These are phyloP conservation scores for Nymphicus hollandicus DNA, from an alignment of 2,113 vertebrate species.

Conservation along the genomic window DNA sequence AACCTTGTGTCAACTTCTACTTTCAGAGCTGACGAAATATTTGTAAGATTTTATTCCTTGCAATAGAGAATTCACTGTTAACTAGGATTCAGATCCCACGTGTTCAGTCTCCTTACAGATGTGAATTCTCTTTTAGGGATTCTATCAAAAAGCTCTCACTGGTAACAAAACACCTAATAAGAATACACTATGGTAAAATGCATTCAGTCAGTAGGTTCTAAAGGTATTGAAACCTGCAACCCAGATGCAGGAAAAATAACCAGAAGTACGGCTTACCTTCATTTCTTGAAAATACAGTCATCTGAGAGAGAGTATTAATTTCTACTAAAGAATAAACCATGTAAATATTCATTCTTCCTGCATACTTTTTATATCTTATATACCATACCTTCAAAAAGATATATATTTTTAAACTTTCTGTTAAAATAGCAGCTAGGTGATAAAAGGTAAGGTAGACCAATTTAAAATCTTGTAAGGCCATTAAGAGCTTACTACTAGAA, in stretches of 20 bases:
- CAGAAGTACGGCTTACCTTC: neutral
- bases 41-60: neutral
- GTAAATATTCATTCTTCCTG: neutral
- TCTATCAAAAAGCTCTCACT: neutral
- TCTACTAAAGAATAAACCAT: neutral
- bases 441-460: neutral
- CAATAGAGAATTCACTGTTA: neutral
- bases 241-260: neutral
- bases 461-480: neutral
- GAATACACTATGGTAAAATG: neutral
- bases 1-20: neutral
- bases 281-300: neutral
- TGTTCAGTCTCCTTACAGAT: neutral
- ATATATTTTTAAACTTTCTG: neutral
- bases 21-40: slow-evolving; percentile 7
- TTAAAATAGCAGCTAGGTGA: neutral
- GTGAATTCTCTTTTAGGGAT: neutral
- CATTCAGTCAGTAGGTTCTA: neutral
- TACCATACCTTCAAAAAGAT: neutral
- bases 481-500: neutral
- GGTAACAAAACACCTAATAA: neutral
- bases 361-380: neutral
- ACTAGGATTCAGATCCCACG: neutral
- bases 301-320: neutral
- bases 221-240: neutral